These are phyloP conservation scores for Drosophila triauraria DNA, from an alignment of 1,140 invertebrate genomes.

Conservation along the genomic window DNA sequence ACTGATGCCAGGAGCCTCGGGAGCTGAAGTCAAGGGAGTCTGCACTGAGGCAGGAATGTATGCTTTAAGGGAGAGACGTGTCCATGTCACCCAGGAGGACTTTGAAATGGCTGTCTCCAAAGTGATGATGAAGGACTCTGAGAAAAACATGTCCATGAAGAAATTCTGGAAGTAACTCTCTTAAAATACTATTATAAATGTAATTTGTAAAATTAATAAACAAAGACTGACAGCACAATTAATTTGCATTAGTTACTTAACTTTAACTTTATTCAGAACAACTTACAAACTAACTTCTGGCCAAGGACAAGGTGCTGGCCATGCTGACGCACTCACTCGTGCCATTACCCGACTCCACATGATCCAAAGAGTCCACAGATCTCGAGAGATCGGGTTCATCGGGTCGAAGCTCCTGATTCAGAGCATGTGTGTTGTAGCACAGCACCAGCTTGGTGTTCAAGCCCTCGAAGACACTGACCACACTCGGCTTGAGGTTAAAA, in stretches of 20 bases:
- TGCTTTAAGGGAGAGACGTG: constrained; percentile 97
- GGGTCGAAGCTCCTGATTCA: constrained; percentile 88
- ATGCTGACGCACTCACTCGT: constrained; percentile 62
- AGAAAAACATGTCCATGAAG: constrained; percentile 99
- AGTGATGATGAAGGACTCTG: constrained; percentile 99
- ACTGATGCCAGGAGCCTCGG: constrained; percentile 99
- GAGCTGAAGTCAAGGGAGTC: constrained; percentile 99
- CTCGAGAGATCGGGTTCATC: constrained; percentile 25
- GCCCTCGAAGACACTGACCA: constrained; percentile 92
- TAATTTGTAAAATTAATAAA: not conserved
- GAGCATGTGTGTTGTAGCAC: constrained; percentile 90
- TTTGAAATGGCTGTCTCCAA: constrained; percentile 99
- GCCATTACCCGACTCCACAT: constrained; percentile 31
- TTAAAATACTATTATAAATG: not conserved
- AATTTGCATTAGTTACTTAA: not conserved
- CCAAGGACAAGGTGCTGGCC: constrained; percentile 57
- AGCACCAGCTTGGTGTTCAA: constrained; percentile 89
- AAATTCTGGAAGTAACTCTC: constrained; percentile 98
- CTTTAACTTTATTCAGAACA: constrained; percentile 22
- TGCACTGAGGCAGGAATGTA: constrained; percentile 99
- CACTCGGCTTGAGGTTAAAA: constrained; percentile 92
- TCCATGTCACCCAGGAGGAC: constrained; percentile 99
- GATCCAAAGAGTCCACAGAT: constrained; percentile 66
- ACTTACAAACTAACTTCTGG: constrained; percentile 31
- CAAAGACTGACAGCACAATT: not conserved